Evolutionary conservation across 92 coral and sea anemone species (phyloP), one percentile per base, ranked within the genome.

Genomic region (Palythoa caribaeorum): DNA sequence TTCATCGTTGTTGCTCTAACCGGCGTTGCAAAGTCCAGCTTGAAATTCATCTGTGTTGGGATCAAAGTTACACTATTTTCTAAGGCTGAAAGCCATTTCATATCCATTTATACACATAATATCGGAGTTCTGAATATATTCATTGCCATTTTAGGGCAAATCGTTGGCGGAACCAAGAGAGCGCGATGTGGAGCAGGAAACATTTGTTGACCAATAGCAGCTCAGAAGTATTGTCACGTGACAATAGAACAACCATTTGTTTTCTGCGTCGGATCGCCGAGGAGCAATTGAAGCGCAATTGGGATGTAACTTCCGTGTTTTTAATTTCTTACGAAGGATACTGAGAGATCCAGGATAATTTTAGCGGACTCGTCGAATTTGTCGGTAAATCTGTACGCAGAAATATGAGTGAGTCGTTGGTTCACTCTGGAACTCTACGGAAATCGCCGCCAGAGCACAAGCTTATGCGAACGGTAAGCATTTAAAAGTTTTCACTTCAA

Each of bases 301-400:
- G 74, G 74, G 47, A 66, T 81, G 86, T 81, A 66, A 81, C 86
- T 81, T 81, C 86, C 86, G 86, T 68, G 86, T 81, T 17, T 65
- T 65, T 62, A 81, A 60, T 16, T 40, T 28, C 21, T 12, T 40
- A 53, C 73, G 75, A 48, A 81, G 38, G 8, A 36, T 39, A 47
- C 62, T 51, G 20, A 14, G 16, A n/a, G 38, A 38, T 81, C 48
- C 19, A 17, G 63, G 74, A 81, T 5, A 9, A 15, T 40, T 65
- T 65, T 47, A 40, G 54, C 19, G 85, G 13, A 63, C n/a, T 47
- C 71, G 39, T 63, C 74, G 21, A 81, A 63, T 65, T 81, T 38
- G 28, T 81, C 76, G 57, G 3, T 44, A 66, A n/a, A 47, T 5
- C 37, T 60, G 20, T 28, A 63, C 76, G 52, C 6, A 44, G 38